These are phyloP conservation scores for Puffinus mauretanicus DNA, from an alignment of 2,113 vertebrate genomes.

Conservation along the genomic window DNA sequence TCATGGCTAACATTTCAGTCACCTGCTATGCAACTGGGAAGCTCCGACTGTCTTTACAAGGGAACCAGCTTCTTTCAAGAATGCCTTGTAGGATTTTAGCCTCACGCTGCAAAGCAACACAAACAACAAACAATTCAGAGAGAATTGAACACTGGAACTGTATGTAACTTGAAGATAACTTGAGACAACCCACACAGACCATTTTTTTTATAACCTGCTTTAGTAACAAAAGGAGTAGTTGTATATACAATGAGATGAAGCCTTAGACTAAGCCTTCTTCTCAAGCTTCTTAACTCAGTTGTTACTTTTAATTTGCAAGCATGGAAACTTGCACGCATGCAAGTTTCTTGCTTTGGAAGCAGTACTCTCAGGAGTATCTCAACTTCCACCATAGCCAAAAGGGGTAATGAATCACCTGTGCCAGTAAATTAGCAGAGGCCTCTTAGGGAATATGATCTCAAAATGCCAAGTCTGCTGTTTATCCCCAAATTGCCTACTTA, in stretches of 20 bases:
- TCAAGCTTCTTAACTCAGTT: neutral
- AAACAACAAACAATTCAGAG: neutral
- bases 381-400: neutral
- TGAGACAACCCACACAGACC: neutral
- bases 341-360: neutral
- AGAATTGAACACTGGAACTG: neutral
- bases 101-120: neutral
- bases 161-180: neutral
- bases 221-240: neutral
- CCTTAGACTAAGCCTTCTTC: neutral
- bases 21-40: neutral
- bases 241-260: neutral
- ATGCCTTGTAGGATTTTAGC: neutral
- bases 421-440: neutral
- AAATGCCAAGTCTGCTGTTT: neutral
- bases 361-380: neutral
- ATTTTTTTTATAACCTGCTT: neutral
- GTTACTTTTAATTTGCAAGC: neutral
- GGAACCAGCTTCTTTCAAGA: neutral
- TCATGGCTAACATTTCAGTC: neutral
- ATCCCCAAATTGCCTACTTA: neutral
- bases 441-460: neutral
- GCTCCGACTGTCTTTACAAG: fast-evolving
- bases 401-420: neutral
- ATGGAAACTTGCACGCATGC: neutral